phyloP scores from a whole-genome alignment of 2,888 invertebrate species.

The Hemithea aestivaria region DNA sequence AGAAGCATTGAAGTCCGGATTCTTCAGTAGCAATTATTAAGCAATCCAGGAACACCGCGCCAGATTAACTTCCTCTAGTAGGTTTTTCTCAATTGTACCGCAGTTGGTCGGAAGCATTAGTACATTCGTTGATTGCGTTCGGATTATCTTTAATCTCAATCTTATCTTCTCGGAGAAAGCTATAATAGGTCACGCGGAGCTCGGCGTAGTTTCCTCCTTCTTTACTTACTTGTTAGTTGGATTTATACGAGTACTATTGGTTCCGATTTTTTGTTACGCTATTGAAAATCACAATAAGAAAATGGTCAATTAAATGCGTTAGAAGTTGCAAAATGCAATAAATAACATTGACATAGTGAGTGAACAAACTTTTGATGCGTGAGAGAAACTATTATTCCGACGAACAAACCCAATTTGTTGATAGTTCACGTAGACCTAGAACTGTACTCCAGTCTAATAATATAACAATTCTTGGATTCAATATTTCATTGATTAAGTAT shows the following conservation, averaged over 20 bases:
- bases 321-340: too few species aligned
- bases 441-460: too few species aligned
- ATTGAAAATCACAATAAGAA: too few species aligned
- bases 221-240: slow-evolving; percentile 23
- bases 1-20: too few species aligned
- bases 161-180: slow-evolving; percentile 67
- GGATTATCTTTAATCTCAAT: slow-evolving; percentile 51
- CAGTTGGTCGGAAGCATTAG: slow-evolving; percentile 55
- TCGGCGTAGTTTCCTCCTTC: slow-evolving; percentile 24
- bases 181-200: slow-evolving; percentile 33
- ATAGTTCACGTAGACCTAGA: too few species aligned
- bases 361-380: slow-evolving; percentile 3
- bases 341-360: too few species aligned
- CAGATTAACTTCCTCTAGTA: slow-evolving; percentile 41
- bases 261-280: too few species aligned
- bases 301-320: too few species aligned
- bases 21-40: slow-evolving; percentile 25
- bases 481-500: too few species aligned
- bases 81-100: slow-evolving; percentile 47
- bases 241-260: slow-evolving; percentile 7
- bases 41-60: slow-evolving; percentile 37
- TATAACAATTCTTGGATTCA: too few species aligned
- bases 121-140: slow-evolving; percentile 58
- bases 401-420: too few species aligned
- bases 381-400: too few species aligned